Base-by-base conservation (phyloP, 2,113 vertebrate species). In the Taurulus bubalis region DNA sequence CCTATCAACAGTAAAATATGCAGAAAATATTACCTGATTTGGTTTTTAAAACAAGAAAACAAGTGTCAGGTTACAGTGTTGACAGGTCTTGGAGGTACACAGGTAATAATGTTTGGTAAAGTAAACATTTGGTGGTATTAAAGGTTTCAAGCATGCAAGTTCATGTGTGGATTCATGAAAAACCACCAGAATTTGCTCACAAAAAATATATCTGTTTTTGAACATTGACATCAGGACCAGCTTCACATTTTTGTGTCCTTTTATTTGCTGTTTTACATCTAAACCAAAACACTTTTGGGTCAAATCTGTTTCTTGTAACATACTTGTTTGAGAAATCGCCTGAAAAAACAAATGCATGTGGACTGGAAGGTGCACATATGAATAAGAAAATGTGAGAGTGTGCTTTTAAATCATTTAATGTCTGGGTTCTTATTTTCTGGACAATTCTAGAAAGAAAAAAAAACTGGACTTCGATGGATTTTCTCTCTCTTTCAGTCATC, bases 71-170 rank as follows among this genome's bases (percentile, higher is more conserved):
- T 38, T 47, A 14, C n/a, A 47, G 18, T 55, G 32, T 34, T 74
- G 75, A 80, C 56, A 85, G 34, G 68, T 71, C 56, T 11, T 67
- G 16, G 30, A 45, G 75, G 68, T 84, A 76, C 79, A 69, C 30
- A 40, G 60, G n/a, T 71, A 53, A 53, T 73, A 49, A 22, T 16
- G 6, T 67, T 68, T 24, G 20, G 10, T 34, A 30, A 80, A 70
- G 16, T 8, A 55, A 49, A 62, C 18, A n/a, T 24, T 22, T 22
- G 20, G 34, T 2, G 16, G 66, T 7, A 71, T 59, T 24, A 30
- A 49, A 8, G 62, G 45, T 24, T 49, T 77, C 6, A 55, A 6
- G 0, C 22, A 63, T 47, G 51, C 11, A 28, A 1, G 22, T 49
- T 10, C 10, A 34, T 56, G 42, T 38, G 20, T 58, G 11, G 11